Conservation (phyloP, 2,888 invertebrate species). For the Thyatira batis region DNA sequence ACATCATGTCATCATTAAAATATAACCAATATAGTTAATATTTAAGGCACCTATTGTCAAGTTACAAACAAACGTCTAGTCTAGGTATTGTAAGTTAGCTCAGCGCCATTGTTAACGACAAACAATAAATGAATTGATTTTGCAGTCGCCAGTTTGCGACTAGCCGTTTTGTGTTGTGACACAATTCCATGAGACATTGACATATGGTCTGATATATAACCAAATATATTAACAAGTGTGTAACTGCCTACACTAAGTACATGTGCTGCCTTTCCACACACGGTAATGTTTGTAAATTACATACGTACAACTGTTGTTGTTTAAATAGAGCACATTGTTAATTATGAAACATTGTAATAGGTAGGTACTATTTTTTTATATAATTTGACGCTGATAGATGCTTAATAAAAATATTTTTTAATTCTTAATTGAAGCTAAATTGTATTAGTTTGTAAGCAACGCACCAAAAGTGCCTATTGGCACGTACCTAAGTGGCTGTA, state of each 20-base stretch:
- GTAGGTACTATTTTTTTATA: too few species aligned
- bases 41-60: neutral
- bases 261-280: neutral
- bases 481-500: too few species aligned
- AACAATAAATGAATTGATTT: conserved; percentile 4
- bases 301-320: neutral
- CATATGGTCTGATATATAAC: neutral
- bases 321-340: neutral
- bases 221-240: neutral
- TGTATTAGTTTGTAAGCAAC: too few species aligned
- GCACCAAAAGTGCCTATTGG: too few species aligned
- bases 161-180: neutral
- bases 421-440: too few species aligned
- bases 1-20: too few species aligned
- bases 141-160: conserved; percentile 1
- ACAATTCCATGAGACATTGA: neutral
- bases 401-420: too few species aligned
- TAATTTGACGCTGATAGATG: too few species aligned
- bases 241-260: neutral
- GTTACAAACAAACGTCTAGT: too few species aligned
- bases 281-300: neutral
- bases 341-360: neutral
- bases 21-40: too few species aligned
- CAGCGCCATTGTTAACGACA: neutral
- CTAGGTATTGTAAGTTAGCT: neutral